Conservation (phyloP, 1,140 invertebrate genomes). For the Drosophila virilis region DNA sequence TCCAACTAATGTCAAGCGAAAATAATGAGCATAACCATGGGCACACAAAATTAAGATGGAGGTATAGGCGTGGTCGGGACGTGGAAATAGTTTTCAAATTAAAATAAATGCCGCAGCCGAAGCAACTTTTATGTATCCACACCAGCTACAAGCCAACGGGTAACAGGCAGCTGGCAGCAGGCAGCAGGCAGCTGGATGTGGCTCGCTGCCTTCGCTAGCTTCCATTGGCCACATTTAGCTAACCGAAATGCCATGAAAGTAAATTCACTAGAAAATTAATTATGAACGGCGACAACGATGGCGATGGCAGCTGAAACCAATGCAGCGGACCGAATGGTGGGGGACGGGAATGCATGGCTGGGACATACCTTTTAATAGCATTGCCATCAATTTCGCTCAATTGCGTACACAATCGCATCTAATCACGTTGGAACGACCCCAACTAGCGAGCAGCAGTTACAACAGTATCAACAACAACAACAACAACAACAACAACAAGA, state of each 20-base stretch:
- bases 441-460: constrained; percentile 46
- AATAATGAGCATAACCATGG: constrained; percentile 72
- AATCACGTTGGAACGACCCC: constrained; percentile 72
- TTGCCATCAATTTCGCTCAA: constrained; percentile 82
- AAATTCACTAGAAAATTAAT: constrained; percentile 83
- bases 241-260: constrained; percentile 78
- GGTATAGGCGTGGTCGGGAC: constrained; percentile 15
- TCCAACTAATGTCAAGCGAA: constrained; percentile 75
- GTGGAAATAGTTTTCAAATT: constrained; percentile 82
- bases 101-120: constrained; percentile 81
- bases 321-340: constrained; percentile 41
- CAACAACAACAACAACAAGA: constrained; percentile 9
- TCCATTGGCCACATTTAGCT: constrained; percentile 55
- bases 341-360: constrained; percentile 22
- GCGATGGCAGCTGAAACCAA: constrained; percentile 52
- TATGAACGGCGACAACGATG: constrained; percentile 66
- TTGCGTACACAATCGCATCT: constrained; percentile 81
- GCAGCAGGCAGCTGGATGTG: neutral
- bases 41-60: constrained; percentile 3
- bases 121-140: constrained; percentile 76
- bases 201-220: constrained; percentile 4
- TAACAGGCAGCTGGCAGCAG: neutral
- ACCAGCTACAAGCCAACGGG: constrained; percentile 15
- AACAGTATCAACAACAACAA: constrained; percentile 16
- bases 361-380: constrained; percentile 78